Base-by-base conservation (phyloP, 2,888 invertebrate genomes). In the Amphipoea oculea region DNA sequence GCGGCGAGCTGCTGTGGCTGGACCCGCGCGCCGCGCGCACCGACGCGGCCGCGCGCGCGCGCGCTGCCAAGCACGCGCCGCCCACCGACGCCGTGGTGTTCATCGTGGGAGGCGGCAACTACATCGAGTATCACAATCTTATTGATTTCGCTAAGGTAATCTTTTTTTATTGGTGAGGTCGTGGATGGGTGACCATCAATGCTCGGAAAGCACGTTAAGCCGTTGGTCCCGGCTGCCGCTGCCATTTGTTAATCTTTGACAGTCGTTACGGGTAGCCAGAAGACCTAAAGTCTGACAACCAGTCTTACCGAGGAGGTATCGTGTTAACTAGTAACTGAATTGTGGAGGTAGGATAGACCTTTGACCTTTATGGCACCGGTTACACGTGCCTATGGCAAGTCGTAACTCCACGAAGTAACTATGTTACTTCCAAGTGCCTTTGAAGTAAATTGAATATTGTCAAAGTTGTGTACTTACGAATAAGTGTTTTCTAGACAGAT, bases 51-150 rank as follows among this genome's bases (percentile, higher is more conserved):
- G 79, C 97, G 95, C 97, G 94, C 14, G 87, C 93, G 97, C 98
- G 96, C 97, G 98, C 96, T 95, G 97, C 92, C 93, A 97, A 90
- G 93, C 97, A 90, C 96, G 97, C 98, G 83, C 98, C 98, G 85
- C 99, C 99, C 94, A 98, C 98, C 91, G 99, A 99, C 95, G 99
- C 99, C 6, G 98, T 99, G 79, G 99, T 99, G 17, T 99, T 99
- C 95, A 95, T 99, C 78, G 98, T 99, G 67, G 99, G 99, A 67
- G 99, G 99, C 81, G 99, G 99, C 72, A 99, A 99, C 97, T 99
- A 99, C 93, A 99, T 99, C 92, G 99, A 99, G 96, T 99, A 99
- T 95, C 99, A 99, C 95, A 99, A 99, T 97, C 97, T 99, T 81
- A 98, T 99, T 75, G 99, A 99, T 94, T 99, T 99, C 93, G 98